Conservation (phyloP, 2,888 invertebrate species). For the Pollenia amentaria region DNA sequence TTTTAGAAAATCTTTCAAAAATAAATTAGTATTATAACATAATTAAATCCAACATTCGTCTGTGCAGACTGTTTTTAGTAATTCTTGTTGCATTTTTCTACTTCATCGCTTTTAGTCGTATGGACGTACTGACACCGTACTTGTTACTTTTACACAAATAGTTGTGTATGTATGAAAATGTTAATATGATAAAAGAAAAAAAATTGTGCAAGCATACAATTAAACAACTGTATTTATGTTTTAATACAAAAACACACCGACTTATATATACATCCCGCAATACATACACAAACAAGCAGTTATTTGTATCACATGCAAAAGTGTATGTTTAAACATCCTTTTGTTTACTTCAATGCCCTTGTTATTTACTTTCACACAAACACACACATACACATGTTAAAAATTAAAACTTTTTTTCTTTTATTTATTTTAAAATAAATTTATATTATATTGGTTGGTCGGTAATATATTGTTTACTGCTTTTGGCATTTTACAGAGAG, state of each 20-base stretch:
- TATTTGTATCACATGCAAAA: neutral
- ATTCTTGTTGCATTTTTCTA: constrained; percentile 1
- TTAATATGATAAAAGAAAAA: constrained; percentile 22
- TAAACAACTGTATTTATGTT: neutral
- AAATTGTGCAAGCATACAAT: neutral
- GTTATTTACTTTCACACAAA: constrained; percentile 36
- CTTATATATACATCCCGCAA: neutral
- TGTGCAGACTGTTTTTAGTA: neutral
- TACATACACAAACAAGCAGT: neutral
- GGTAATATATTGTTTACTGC: constrained; percentile 65
- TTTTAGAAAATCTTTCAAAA: neutral
- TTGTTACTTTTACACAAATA: constrained; percentile 52
- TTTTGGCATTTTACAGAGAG: constrained; percentile 57
- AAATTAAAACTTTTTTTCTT: constrained; percentile 7
- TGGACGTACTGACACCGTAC: constrained; percentile 16
- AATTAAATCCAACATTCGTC: neutral
- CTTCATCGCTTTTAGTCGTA: constrained; percentile 9
- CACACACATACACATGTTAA: too few species aligned
- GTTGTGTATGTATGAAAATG: constrained; percentile 33
- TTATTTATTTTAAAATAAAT: constrained; percentile 61
- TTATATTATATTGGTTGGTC: constrained; percentile 65
- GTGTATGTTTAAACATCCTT: constrained; percentile 45
- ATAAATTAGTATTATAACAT: too few species aligned
- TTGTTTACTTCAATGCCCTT: constrained; percentile 53
- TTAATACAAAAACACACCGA: neutral